Evolutionary conservation across 2,888 invertebrate species (phyloP).

Genomic region (Sturmia bella): DNA sequence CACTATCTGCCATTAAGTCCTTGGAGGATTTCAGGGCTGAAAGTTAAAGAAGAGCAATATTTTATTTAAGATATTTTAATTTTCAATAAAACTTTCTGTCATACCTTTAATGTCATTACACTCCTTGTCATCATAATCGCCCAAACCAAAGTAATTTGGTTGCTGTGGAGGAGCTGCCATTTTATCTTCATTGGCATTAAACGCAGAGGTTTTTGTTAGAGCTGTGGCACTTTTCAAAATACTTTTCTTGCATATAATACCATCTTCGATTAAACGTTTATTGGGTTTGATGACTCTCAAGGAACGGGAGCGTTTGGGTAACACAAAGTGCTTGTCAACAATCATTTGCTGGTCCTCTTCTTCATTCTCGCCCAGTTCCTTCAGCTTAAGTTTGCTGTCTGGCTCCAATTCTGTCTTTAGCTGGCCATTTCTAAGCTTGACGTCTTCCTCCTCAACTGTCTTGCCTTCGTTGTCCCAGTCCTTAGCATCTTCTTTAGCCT

Average conservation of each 20-base stretch:
- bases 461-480: constrained; percentile 54
- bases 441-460: constrained; percentile 52
- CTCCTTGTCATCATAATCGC: constrained; percentile 65
- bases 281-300: constrained; percentile 94
- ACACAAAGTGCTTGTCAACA: constrained; percentile 84
- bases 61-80: neutral
- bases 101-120: constrained; percentile 53
- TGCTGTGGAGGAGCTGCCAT: constrained; percentile 47
- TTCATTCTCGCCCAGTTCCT: constrained; percentile 4
- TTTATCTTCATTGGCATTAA: constrained; percentile 43
- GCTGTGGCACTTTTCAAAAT: constrained; percentile 37
- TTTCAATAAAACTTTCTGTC: constrained; percentile 48
- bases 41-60: neutral
- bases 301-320: constrained; percentile 91
- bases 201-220: constrained; percentile 26
- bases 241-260: constrained; percentile 81
- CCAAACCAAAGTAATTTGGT: constrained; percentile 77
- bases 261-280: constrained; percentile 90
- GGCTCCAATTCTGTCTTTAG: neutral
- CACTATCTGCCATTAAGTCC: constrained; percentile 46
- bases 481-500: constrained; percentile 25
- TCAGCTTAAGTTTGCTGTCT: constrained; percentile 33
- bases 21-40: constrained; percentile 68
- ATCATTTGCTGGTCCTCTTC: constrained; percentile 73
- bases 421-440: neutral